Base-by-base conservation (phyloP, 2,797 vertebrate species). In the Malurus splendens region DNA sequence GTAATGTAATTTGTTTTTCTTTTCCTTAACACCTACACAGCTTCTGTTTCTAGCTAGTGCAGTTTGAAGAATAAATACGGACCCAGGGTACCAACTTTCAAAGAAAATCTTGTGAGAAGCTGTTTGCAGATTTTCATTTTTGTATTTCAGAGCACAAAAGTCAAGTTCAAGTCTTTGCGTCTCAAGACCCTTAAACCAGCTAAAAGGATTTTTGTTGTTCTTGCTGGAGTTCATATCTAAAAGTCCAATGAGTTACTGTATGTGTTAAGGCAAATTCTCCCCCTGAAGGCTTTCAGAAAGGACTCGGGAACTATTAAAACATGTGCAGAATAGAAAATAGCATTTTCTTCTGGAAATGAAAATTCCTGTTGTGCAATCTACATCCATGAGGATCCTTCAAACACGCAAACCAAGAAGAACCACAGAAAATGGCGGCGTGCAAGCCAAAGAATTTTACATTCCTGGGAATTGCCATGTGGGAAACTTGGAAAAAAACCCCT, bases 21-120 rank as follows among this genome's bases (percentile, higher is more conserved):
- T 93, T 92, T 88, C 82, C 87, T 83, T 61, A 89, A 96, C 95
- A 94, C 95, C 95, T 95, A 96, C 95, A 95, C 93, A 96, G 79
- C 95, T 95, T 96, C 94, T 96, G 96, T 90, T 95, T 91, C 82
- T 77, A 77, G 66, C 91, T 86, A 71, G 81, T 54, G 82, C 92
- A 86, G 84, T 94, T 94, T 92, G 92, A 90, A 95, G 82, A 93
- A 87, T 92, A 95, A 93, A 95, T 84, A 90, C 1, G 4, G 78
- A 84, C 87, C 23, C 45, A 52, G 71, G 65, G 70, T 93, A 92
- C 88, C 70, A 82, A 74, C 82, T 94, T 87, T 78, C 86, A 92
- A 82, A 87, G 62, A 71, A 83, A 86, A 92, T 75, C 60, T 70
- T 85, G 48, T 57, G 55, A 93, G 90, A 86, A 93, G 73, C 60